A percentile compares a stretch with the other conserved stretches of the same genome.
Evolutionary conservation across 2,888 invertebrate genomes (phyloP).

Genomic region (Drosophila paranaensis): DNA sequence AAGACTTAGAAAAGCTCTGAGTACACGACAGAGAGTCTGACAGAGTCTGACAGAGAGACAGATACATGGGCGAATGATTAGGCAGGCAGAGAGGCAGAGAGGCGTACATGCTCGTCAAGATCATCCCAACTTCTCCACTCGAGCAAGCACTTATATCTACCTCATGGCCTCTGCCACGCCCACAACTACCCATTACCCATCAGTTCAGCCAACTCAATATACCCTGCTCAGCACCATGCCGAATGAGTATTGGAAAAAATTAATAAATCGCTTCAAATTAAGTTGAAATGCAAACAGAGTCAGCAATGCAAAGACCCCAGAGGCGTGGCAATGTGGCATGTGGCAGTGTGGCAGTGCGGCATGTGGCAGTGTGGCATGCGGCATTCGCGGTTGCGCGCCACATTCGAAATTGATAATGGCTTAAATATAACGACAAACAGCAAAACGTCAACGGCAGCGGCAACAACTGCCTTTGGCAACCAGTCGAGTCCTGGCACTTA

Average conservation of each 20-base stretch:
- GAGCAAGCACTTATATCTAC: too few species aligned
- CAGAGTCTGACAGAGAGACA: too few species aligned
- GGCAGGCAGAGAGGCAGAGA: too few species aligned
- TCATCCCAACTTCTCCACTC: too few species aligned
- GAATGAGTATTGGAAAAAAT: slow-evolving; percentile 23
- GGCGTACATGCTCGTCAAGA: too few species aligned
- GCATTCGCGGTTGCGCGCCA: slow-evolving; percentile 37
- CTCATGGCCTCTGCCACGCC: background rate
- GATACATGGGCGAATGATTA: too few species aligned
- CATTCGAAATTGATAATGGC: slow-evolving; percentile 65
- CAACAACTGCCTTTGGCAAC: slow-evolving; percentile 20
- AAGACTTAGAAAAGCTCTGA: too few species aligned
- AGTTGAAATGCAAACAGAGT: slow-evolving; percentile 65
- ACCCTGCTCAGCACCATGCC: background rate
- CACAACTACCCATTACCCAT: background rate
- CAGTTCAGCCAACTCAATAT: background rate
- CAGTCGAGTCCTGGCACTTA: slow-evolving; percentile 45
- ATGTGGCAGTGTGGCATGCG: slow-evolving; percentile 39
- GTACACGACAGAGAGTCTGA: too few species aligned
- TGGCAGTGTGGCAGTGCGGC: slow-evolving; percentile 39
- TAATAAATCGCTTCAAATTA: slow-evolving; percentile 72
- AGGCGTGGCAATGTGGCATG: slow-evolving; percentile 36
- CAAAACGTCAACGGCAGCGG: slow-evolving; percentile 36
- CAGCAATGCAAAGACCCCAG: slow-evolving; percentile 6
- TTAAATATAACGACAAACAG: slow-evolving; percentile 63